Base-by-base conservation (phyloP, 2,797 vertebrate species). In the Arnoldichthys spilopterus region DNA sequence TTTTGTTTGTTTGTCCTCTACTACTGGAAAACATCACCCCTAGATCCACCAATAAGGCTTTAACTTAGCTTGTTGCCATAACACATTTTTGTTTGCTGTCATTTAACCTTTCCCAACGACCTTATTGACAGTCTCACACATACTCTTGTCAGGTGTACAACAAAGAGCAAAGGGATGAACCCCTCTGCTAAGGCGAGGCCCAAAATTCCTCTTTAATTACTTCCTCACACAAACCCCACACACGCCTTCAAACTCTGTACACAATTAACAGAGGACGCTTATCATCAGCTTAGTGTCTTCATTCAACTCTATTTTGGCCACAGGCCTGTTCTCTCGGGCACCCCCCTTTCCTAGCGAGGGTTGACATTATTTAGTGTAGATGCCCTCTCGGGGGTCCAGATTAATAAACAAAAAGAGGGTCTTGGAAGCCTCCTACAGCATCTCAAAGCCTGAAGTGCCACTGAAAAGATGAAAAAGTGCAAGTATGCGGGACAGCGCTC, bases 351-450 rank as follows among this genome's bases (percentile, higher is more conserved):
- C 20, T 64, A 40, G 62, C 20, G 62, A 28, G 62, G 59, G 59
- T 64, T 8, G 62, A 64, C 62, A 37, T 72, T 64, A 72, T 56
- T 64, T 72, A 9, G 32, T 61, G 12, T 4, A n/a, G 6, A 64
- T 32, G 47, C 43, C 56, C 18, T 64, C 32, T 24, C 24, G 12
- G 53, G 69, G 64, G 32, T 51, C 45, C 6, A 72, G 43, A 79
- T 84, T 83, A 84, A 84, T 83, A 83, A 76, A 80, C n/a, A 20
- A 40, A 78, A 66, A 77, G 71, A 70, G 34, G 34, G 20, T 40
- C 34, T 11, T 4, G 67, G 76, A 77, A 76, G 20, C 32, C 26
- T 37, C 49, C 66, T 12, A 20, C 30, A 49, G 78, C 77, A 78
- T 81, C 59, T 77, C 18, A 13, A 32, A 71, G 71, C 79, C 82